Conservation (phyloP, 2,888 invertebrate species). For the Polylopha cassiicola region DNA sequence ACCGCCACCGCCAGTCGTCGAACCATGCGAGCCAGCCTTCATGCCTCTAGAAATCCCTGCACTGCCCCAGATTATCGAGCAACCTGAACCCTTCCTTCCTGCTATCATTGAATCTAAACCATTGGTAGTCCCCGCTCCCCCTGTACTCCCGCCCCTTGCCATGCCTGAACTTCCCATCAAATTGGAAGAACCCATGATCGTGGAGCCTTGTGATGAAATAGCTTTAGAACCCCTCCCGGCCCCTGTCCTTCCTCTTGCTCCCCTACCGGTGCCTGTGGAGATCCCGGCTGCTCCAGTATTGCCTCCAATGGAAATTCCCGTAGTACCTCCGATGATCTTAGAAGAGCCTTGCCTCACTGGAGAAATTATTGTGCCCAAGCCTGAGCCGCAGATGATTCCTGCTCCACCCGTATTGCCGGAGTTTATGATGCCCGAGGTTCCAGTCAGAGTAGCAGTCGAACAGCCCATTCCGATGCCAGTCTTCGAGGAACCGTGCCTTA, state of each 20-base stretch:
- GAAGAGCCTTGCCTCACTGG: constrained; percentile 8
- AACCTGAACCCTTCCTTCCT: not conserved
- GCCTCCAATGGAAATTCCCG: not conserved
- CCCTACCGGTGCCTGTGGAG: not conserved
- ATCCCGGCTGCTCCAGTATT: not conserved
- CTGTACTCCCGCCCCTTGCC: constrained; percentile 20
- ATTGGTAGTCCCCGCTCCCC: constrained; percentile 24
- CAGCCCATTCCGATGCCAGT: constrained; percentile 1
- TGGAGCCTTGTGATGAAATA: not conserved
- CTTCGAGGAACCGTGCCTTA: not conserved
- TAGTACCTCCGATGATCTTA: not conserved
- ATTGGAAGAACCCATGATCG: not conserved
- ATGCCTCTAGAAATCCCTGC: constrained; percentile 1
- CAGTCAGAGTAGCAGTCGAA: not conserved
- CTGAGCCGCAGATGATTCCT: constrained; percentile 6
- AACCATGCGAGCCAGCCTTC: constrained; percentile 2
- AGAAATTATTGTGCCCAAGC: constrained; percentile 1
- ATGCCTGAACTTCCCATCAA: constrained; percentile 10
- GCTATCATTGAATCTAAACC: constrained; percentile 8
- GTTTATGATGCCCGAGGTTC: constrained; percentile 6
- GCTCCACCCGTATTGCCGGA: constrained; percentile 7
- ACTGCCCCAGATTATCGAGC: not conserved
- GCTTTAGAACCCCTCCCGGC: not conserved
- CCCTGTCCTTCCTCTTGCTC: not conserved
- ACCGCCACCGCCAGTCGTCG: constrained; percentile 1